Evolutionary conservation across 1,140 invertebrate genomes (phyloP).

Genomic region (Euglossa dilemma): DNA sequence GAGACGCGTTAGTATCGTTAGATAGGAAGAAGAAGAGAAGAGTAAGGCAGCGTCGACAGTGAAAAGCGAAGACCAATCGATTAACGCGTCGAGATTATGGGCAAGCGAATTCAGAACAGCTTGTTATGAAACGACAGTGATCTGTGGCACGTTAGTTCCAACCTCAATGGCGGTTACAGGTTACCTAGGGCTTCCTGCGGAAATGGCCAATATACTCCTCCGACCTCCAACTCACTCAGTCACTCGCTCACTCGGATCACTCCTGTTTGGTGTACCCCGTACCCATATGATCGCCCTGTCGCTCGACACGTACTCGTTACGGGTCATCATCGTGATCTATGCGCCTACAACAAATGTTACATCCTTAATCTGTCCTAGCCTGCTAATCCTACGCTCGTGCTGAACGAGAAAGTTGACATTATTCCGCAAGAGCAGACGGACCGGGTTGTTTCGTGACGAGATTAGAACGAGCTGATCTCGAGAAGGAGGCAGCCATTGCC

Average conservation of each 20-base stretch:
- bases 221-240: conserved; percentile 77
- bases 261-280: conserved; percentile 70
- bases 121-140: conserved; percentile 75
- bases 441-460: not conserved
- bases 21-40: not conserved
- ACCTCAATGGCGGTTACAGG: conserved; percentile 79
- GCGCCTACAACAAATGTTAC: conserved; percentile 73
- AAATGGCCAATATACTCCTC: conserved; percentile 81
- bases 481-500: no score
- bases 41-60: not conserved
- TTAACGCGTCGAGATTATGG: conserved; percentile 36
- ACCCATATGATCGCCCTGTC: conserved; percentile 65
- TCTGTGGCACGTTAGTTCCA: conserved; percentile 75
- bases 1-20: not conserved
- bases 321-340: conserved; percentile 76
- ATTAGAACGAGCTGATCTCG: not conserved
- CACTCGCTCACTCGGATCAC: conserved; percentile 61
- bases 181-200: conserved; percentile 81
- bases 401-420: conserved; percentile 53
- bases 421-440: conserved; percentile 12
- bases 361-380: conserved; percentile 71
- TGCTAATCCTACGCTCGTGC: conserved; percentile 63
- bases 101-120: conserved; percentile 65
- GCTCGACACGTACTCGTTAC: conserved; percentile 74
- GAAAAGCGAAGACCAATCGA: conserved; percentile 24